Conservation (phyloP, 2,113 vertebrate genomes). For the Clarias batrachus region DNA sequence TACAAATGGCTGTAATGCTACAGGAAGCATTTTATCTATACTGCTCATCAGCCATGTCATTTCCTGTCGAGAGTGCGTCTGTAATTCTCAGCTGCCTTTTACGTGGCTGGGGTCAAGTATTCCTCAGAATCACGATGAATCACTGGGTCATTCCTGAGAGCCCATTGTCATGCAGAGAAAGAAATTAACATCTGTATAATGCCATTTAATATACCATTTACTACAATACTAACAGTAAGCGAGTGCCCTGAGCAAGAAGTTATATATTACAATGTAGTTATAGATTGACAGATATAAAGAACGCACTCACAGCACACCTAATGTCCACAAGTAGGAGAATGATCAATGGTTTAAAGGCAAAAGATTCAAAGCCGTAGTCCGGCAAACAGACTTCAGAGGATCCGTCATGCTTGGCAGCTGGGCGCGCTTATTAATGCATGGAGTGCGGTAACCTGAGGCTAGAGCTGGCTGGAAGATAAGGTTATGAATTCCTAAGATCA, state of each 20-base stretch:
- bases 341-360: constrained; percentile 44
- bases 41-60: constrained; percentile 20
- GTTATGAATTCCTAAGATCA: constrained; percentile 1
- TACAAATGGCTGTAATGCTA: neutral
- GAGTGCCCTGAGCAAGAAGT: neutral
- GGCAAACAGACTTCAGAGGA: neutral
- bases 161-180: neutral
- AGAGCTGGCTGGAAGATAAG: neutral
- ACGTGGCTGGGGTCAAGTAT: neutral
- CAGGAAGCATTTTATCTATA: constrained; percentile 37
- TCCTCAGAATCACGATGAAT: neutral
- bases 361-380: neutral
- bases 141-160: neutral
- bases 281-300: neutral
- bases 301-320: neutral
- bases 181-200: neutral
- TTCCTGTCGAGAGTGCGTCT: constrained; percentile 18
- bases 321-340: constrained; percentile 34
- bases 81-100: constrained; percentile 3
- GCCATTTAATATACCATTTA: neutral
- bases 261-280: constrained; percentile 28
- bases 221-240: neutral
- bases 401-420: neutral
- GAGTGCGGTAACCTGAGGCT: neutral
- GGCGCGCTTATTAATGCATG: neutral